Percentiles rank a stretch among this genome's conserved stretches.
These are phyloP conservation scores for Poecilia velifera DNA, from an alignment of 2,797 vertebrate genomes.

Conservation along the genomic window DNA sequence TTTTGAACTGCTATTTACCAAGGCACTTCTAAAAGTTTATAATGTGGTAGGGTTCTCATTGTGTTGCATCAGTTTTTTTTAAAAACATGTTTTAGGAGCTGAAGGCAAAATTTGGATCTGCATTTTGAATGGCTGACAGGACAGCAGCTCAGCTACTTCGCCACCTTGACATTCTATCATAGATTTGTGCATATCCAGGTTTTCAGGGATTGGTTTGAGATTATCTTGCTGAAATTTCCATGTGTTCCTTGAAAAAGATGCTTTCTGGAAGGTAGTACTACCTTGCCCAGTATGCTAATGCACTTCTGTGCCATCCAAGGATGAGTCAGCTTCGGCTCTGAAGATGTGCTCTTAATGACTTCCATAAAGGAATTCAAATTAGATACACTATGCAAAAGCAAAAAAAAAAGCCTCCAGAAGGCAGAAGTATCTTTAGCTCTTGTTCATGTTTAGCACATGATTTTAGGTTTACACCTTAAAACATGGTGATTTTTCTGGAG, in stretches of 20 bases:
- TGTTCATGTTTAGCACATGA: neutral
- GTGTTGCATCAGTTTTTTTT: neutral
- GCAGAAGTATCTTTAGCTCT: neutral
- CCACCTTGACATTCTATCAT: neutral
- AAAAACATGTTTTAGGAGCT: neutral
- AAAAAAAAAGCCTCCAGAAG: neutral
- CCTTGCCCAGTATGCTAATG: neutral
- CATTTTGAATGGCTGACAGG: neutral
- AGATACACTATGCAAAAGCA: neutral
- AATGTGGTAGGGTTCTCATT: neutral
- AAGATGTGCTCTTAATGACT: neutral
- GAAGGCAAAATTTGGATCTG: neutral
- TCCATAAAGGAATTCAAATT: neutral
- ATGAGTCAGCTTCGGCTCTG: neutral
- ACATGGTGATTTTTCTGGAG: neutral
- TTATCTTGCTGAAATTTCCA: neutral
- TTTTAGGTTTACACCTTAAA: neutral
- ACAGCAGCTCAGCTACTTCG: neutral
- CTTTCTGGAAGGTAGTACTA: neutral
- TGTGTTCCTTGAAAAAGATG: neutral
- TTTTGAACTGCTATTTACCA: neutral
- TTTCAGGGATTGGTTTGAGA: neutral
- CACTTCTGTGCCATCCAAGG: neutral
- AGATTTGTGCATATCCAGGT: neutral
- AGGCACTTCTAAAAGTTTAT: neutral